Percentiles rank a stretch among this genome's conserved stretches.
Conservation (phyloP, 2,888 invertebrate species). For the Dexiosoma caninum region DNA sequence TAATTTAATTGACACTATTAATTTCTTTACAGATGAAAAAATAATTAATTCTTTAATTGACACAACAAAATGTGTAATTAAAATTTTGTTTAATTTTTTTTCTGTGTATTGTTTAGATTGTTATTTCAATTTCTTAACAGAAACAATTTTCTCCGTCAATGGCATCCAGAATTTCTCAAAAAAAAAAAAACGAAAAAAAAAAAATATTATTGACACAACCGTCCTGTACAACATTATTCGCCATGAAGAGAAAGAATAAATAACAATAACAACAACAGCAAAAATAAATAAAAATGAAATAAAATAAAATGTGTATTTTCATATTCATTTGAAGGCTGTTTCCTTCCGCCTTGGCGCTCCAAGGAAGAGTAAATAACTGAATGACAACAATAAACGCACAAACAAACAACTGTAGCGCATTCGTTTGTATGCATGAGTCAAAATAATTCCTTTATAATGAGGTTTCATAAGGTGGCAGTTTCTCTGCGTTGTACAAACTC, state of each 20-base stretch:
- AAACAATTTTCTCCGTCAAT: neutral
- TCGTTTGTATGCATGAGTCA: neutral
- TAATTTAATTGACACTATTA: no score
- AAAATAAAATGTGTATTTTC: conserved; percentile 24
- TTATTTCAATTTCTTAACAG: neutral
- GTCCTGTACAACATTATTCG: neutral
- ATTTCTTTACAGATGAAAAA: no score
- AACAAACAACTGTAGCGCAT: neutral
- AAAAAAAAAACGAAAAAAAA: no score
- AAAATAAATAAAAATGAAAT: conserved; percentile 17
- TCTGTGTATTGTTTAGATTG: no score
- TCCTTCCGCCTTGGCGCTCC: conserved; percentile 50
- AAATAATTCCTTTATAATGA: conserved; percentile 56
- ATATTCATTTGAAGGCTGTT: conserved; percentile 53
- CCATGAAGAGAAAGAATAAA: neutral
- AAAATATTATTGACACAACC: conserved; percentile 31
- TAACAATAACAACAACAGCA: no score
- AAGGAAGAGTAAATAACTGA: conserved; percentile 43
- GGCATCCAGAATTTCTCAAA: conserved; percentile 27
- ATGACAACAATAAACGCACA: neutral
- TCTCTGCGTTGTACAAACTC: neutral
- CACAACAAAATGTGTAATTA: no score
- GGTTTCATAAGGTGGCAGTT: conserved; percentile 8
- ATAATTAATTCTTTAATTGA: no score
- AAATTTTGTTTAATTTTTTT: no score